Conservation (phyloP, 2,888 invertebrate genomes). For the Boloria selene region DNA sequence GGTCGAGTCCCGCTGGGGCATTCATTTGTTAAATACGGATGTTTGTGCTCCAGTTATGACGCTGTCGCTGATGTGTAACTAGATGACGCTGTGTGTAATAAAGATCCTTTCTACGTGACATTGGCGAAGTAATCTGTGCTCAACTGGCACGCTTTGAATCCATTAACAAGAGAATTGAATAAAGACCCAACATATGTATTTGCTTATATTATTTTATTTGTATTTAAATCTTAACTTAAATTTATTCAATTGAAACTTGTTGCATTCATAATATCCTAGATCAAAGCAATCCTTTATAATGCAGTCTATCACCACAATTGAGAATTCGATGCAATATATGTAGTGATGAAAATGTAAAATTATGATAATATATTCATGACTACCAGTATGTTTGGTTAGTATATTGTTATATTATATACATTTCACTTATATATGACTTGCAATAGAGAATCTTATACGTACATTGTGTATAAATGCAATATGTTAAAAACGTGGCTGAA, state of each 20-base stretch:
- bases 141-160: too few species aligned
- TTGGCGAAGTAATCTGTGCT: too few species aligned
- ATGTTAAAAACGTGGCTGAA: too few species aligned
- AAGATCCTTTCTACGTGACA: too few species aligned
- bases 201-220: background rate
- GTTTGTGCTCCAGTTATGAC: too few species aligned
- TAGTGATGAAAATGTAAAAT: constrained; percentile 34
- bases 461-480: too few species aligned
- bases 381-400: constrained; percentile 26
- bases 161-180: too few species aligned
- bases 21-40: too few species aligned
- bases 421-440: background rate
- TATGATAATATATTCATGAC: constrained; percentile 40
- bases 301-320: constrained; percentile 23
- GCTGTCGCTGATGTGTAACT: too few species aligned
- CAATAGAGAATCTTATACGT: background rate
- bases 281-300: constrained; percentile 21
- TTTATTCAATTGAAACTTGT: background rate
- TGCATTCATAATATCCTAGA: constrained; percentile 5
- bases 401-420: constrained; percentile 18
- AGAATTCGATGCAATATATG: constrained; percentile 27
- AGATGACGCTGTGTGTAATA: too few species aligned
- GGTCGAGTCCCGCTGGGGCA: too few species aligned
- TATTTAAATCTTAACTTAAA: background rate
- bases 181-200: too few species aligned